Conservation (phyloP, 2,113 vertebrate genomes). For the Corythoichthys intestinalis region DNA sequence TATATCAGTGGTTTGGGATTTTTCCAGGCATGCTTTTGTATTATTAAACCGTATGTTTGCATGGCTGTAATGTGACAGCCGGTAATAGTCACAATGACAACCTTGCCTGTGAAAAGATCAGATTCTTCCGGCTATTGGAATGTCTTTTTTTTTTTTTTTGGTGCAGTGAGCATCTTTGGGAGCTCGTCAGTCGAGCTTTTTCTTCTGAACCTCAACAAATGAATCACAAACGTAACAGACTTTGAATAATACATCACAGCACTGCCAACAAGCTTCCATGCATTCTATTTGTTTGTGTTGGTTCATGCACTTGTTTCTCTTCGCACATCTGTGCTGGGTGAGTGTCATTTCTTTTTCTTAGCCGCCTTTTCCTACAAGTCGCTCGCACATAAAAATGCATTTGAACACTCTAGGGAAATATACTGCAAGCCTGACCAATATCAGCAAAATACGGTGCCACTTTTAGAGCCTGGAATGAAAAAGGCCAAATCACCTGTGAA, state of each 20-base stretch:
- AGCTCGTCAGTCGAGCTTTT: constrained; percentile 14
- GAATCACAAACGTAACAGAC: constrained; percentile 37
- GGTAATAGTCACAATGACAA: constrained; percentile 34
- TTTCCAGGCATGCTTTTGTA: constrained; percentile 27
- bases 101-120: constrained; percentile 11
- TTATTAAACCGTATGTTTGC: constrained; percentile 14
- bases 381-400: constrained; percentile 69
- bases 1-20: constrained; percentile 48
- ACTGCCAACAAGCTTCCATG: constrained; percentile 15
- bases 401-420: constrained; percentile 73
- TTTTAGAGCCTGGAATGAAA: constrained; percentile 34
- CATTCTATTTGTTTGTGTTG: constrained; percentile 33
- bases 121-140: constrained; percentile 15
- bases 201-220: constrained; percentile 33
- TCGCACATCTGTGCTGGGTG: constrained; percentile 36
- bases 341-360: constrained; percentile 23
- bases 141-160: constrained; percentile 8
- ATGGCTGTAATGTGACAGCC: constrained; percentile 32
- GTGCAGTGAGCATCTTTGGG: constrained; percentile 16
- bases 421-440: constrained; percentile 61
- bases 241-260: constrained; percentile 57
- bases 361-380: constrained; percentile 24
- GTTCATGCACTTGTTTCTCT: constrained; percentile 15
- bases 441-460: constrained; percentile 46
- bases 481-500: constrained; percentile 48